Conservation (phyloP, 2,797 vertebrate genomes). For the Scolopax rusticola region DNA sequence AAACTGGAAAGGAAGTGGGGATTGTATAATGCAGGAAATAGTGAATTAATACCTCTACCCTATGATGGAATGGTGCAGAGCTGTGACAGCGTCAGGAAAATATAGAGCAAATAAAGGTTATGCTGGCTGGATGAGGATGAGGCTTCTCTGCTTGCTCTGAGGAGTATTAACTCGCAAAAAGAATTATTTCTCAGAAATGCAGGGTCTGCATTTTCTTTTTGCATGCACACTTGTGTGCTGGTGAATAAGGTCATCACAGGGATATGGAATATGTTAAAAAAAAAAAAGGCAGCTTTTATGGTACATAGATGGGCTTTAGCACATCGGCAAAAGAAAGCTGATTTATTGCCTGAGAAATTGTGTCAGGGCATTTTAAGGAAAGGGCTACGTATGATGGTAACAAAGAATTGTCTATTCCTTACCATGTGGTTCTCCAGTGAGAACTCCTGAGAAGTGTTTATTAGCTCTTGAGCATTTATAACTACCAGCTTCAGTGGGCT, state of each 20-base stretch:
- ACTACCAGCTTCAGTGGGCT: neutral
- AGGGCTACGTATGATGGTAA: neutral
- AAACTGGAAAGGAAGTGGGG: conserved; percentile 62
- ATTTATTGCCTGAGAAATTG: conserved; percentile 24
- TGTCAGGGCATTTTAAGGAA: conserved; percentile 39
- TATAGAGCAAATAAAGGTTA: neutral
- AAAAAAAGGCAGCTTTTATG: neutral
- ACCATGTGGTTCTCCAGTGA: neutral
- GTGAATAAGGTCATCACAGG: neutral
- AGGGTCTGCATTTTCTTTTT: neutral
- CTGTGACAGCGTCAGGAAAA: conserved; percentile 40
- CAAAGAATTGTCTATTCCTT: conserved; percentile 46
- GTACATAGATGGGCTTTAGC: conserved; percentile 14
- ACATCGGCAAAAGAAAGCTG: neutral
- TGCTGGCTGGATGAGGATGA: neutral
- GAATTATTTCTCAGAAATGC: neutral
- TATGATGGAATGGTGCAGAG: conserved; percentile 25
- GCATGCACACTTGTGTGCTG: neutral
- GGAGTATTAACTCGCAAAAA: neutral
- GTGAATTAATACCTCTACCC: conserved; percentile 65
- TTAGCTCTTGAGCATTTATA: conserved; percentile 42
- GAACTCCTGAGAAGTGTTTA: conserved; percentile 42
- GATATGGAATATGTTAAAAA: neutral
- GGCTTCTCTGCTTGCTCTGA: neutral
- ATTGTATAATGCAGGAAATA: conserved; percentile 69